Percentiles rank a stretch among this genome's conserved stretches.
Conservation (phyloP, 1,140 invertebrate genomes). For the Drepana arcuata region DNA sequence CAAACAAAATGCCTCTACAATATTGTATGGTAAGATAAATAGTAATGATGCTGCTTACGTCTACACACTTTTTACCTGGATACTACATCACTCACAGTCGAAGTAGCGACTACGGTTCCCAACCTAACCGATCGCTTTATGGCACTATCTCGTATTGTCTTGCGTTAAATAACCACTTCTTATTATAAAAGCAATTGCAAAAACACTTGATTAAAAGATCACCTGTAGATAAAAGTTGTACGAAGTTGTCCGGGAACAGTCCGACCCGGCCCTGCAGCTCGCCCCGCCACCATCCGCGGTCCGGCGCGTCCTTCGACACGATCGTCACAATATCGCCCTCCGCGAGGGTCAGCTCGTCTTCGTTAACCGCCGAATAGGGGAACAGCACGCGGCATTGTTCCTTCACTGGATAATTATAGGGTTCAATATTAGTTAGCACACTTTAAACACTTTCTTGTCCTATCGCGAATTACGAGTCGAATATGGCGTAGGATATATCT, state of each 20-base stretch:
- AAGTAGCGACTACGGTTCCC: no score
- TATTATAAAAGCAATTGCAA: no score
- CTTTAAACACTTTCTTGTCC: no score
- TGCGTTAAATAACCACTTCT: constrained; percentile 2
- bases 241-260: constrained; percentile 98
- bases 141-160: not conserved
- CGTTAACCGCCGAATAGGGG: constrained; percentile 92
- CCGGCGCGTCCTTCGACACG: constrained; percentile 89
- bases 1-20: no score
- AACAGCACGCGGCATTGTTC: constrained; percentile 90
- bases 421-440: not conserved
- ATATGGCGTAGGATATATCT: no score
- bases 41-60: no score
- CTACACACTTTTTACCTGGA: no score
- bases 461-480: no score
- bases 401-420: constrained; percentile 55
- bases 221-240: constrained; percentile 77
- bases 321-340: constrained; percentile 94
- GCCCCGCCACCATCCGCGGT: constrained; percentile 98
- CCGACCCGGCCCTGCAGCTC: constrained; percentile 91
- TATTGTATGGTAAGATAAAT: no score
- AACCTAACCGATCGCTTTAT: no score
- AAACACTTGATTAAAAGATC: no score
- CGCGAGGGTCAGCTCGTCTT: constrained; percentile 92
- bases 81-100: no score